Conservation (phyloP, 2,797 vertebrate genomes). For the Dallia pectoralis region DNA sequence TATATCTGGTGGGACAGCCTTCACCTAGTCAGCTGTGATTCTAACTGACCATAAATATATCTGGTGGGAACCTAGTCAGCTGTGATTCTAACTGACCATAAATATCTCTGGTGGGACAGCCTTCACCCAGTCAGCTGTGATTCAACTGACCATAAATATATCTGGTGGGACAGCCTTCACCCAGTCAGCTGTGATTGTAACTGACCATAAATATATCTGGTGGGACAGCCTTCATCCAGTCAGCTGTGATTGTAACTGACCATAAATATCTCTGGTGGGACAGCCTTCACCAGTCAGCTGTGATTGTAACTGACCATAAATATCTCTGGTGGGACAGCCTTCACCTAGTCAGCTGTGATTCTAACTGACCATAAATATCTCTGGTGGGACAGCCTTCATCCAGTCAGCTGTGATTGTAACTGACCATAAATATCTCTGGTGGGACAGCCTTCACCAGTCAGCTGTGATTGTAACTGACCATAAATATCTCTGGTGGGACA, state of each 20-base stretch:
- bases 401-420: conserved; percentile 82
- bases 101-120: conserved; percentile 76
- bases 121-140: conserved; percentile 80
- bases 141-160: conserved; percentile 74
- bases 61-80: conserved; percentile 79
- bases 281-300: conserved; percentile 78
- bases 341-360: conserved; percentile 78
- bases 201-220: conserved; percentile 79
- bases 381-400: conserved; percentile 73
- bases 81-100: conserved; percentile 82
- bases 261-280: conserved; percentile 78
- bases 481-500: conserved; percentile 73
- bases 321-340: conserved; percentile 75
- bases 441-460: conserved; percentile 80
- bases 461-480: conserved; percentile 85
- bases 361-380: conserved; percentile 82
- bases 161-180: conserved; percentile 76
- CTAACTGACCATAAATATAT: conserved; percentile 82
- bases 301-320: conserved; percentile 84
- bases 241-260: conserved; percentile 81
- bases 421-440: conserved; percentile 77
- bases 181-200: conserved; percentile 82
- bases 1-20: conserved; percentile 75
- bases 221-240: conserved; percentile 79
- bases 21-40: conserved; percentile 78